Evolutionary conservation across 2,113 vertebrate genomes (phyloP).

Genomic region (Marcusenius ussheri): DNA sequence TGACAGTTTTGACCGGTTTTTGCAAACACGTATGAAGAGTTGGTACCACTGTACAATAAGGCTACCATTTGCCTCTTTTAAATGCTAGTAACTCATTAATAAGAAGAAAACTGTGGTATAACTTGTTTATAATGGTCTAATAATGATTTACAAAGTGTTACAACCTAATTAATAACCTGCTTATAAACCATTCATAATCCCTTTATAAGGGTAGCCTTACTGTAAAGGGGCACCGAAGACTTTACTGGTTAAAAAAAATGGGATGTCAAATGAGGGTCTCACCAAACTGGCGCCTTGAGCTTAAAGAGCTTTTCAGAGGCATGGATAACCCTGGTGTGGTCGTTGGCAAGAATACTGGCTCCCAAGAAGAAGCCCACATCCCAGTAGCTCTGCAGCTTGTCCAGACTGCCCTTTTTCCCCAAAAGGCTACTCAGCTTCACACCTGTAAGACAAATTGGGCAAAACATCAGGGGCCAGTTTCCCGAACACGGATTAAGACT

Average conservation of each 20-base stretch:
- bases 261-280: constrained; percentile 32
- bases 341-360: constrained; percentile 88
- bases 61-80: too few species aligned
- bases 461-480: background rate
- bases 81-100: too few species aligned
- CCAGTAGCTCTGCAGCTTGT: constrained; percentile 98
- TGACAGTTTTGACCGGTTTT: background rate
- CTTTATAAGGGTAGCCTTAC: too few species aligned
- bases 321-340: constrained; percentile 85
- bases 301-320: constrained; percentile 97
- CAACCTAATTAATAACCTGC: too few species aligned
- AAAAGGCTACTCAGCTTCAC: constrained; percentile 95
- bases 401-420: constrained; percentile 92
- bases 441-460: constrained; percentile 55
- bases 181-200: too few species aligned
- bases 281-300: constrained; percentile 92
- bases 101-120: too few species aligned
- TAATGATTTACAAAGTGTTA: too few species aligned
- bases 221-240: background rate
- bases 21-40: background rate
- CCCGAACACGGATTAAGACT: too few species aligned
- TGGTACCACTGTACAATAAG: too few species aligned
- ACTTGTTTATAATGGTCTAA: too few species aligned
- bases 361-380: constrained; percentile 96
- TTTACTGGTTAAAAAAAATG: background rate